Evolutionary conservation across 2,113 vertebrate species (phyloP).

Genomic region (Copsychus sechellarum): DNA sequence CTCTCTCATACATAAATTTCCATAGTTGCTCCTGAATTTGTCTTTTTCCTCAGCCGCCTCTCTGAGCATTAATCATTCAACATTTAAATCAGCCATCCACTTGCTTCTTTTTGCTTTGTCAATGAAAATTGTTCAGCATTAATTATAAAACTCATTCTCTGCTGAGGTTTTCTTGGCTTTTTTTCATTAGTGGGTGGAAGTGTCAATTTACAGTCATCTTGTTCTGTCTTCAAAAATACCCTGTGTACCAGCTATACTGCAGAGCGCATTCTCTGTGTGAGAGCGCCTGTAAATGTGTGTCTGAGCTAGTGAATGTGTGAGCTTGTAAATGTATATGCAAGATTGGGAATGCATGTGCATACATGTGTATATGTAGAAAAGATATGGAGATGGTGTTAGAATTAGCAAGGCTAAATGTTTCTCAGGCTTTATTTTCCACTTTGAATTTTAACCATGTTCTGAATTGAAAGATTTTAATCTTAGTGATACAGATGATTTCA

Average conservation of each 20-base stretch:
- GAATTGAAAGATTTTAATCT: not conserved
- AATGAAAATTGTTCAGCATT: conserved; percentile 70
- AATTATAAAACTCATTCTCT: conserved; percentile 70
- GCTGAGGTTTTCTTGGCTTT: conserved; percentile 55
- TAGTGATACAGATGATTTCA: not conserved
- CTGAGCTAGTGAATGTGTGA: conserved; percentile 7
- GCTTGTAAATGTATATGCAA: not conserved
- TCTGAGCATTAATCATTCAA: conserved; percentile 56
- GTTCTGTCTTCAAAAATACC: conserved; percentile 60
- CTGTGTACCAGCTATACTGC: not conserved
- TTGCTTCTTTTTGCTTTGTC: conserved; percentile 69
- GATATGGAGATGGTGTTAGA: not conserved
- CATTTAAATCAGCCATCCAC: conserved; percentile 65
- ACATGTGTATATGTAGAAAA: conserved; percentile 24
- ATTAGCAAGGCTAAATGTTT: conserved; percentile 10
- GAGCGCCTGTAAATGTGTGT: not conserved
- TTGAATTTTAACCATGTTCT: not conserved
- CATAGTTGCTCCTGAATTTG: conserved; percentile 44
- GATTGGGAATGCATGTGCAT: conserved; percentile 12
- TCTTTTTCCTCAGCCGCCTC: conserved; percentile 36
- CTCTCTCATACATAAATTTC: conserved; percentile 56
- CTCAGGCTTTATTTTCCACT: not conserved
- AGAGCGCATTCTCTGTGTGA: not conserved
- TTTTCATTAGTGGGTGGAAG: conserved; percentile 62
- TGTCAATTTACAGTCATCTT: conserved; percentile 61